Percentiles rank a stretch among this genome's conserved stretches.
Evolutionary conservation across 1,140 invertebrate genomes (phyloP).

Genomic region (Pseudomyrmex sp.): DNA sequence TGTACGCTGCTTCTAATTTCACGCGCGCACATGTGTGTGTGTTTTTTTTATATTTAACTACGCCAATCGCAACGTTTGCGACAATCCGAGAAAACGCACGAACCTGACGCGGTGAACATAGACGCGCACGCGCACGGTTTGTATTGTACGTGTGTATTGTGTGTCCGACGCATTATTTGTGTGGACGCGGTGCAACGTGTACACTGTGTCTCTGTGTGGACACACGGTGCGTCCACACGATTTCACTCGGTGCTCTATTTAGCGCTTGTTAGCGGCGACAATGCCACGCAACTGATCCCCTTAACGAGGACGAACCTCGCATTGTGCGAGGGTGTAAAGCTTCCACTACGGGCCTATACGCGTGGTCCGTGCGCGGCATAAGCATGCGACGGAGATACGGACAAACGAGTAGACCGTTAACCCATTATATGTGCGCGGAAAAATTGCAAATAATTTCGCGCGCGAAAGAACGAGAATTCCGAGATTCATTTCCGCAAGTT

Average conservation of each 20-base stretch:
- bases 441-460: conserved; percentile 44
- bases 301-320: conserved; percentile 80
- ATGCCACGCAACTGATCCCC: conserved; percentile 81
- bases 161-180: conserved; percentile 49
- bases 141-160: background rate
- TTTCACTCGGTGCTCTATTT: conserved; percentile 80
- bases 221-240: conserved; percentile 69
- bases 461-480: background rate
- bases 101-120: background rate
- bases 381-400: conserved; percentile 44
- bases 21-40: too few relatives aligned
- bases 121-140: conserved; percentile 6
- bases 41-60: conserved; percentile 48
- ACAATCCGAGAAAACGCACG: background rate
- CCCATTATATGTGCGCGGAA: conserved; percentile 45
- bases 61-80: background rate
- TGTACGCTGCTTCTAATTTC: background rate
- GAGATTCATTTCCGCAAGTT: background rate
- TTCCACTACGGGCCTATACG: conserved; percentile 19
- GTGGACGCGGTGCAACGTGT: conserved; percentile 40
- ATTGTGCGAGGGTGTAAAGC: conserved; percentile 78
- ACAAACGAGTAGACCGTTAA: conserved; percentile 41
- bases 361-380: conserved; percentile 58
- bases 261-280: conserved; percentile 83
- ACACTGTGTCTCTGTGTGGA: conserved; percentile 49